Percentiles rank a stretch among this genome's conserved stretches.
Evolutionary conservation across 2,888 invertebrate genomes (phyloP).

Genomic region (Leucophenga maculata): DNA sequence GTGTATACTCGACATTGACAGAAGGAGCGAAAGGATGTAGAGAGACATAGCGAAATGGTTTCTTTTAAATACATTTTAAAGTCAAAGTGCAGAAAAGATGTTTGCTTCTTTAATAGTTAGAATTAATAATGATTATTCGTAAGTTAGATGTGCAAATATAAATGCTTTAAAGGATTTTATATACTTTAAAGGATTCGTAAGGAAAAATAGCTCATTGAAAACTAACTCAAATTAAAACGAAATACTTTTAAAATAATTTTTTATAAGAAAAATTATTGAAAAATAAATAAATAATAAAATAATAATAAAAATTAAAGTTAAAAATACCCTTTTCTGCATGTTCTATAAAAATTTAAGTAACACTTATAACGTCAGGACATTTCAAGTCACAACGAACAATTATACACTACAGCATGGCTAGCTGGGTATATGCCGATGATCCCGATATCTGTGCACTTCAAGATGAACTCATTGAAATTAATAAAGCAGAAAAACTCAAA

Average conservation of each 20-base stretch:
- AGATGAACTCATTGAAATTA: neutral
- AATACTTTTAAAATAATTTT: neutral
- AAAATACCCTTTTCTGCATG: neutral
- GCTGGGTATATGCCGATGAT: slow-evolving; percentile 8
- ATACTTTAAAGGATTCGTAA: no score
- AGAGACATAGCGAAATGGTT: neutral
- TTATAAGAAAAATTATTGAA: neutral
- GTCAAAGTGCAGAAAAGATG: neutral
- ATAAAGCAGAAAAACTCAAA: neutral
- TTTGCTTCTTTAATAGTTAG: no score
- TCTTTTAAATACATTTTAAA: slow-evolving; percentile 10
- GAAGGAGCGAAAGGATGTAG: neutral
- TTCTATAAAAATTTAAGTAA: neutral
- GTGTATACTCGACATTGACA: neutral
- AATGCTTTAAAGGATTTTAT: no score
- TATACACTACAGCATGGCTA: neutral
- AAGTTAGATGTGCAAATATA: no score
- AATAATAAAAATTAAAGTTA: neutral
- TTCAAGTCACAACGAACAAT: no score
- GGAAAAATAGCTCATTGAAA: no score
- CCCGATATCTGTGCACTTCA: neutral
- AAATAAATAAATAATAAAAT: neutral
- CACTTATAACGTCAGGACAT: no score
- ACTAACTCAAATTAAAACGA: no score
- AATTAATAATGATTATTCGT: no score